Percentiles rank a stretch among this genome's conserved stretches.
Conservation (phyloP, 2,797 vertebrate species). For the Chaetodon trifasciatus region DNA sequence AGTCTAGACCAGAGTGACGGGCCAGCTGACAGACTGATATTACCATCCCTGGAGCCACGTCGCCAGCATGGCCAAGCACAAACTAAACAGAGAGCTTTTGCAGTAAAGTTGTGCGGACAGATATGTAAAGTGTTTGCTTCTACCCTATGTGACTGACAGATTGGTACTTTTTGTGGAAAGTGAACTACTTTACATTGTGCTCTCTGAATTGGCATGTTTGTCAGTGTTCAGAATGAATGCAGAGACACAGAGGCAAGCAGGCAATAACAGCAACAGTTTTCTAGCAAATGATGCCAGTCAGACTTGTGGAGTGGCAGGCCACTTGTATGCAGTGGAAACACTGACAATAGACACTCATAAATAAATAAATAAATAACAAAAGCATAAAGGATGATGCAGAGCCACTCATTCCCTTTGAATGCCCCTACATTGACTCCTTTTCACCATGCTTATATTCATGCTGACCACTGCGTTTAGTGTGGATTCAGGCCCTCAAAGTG, state of each 20-base stretch:
- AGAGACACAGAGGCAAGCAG: slow-evolving; percentile 13
- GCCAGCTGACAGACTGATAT: background rate
- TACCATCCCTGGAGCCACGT: background rate
- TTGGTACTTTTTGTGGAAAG: slow-evolving; percentile 26
- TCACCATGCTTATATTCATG: background rate
- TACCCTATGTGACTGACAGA: slow-evolving; percentile 25
- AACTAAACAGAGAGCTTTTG: slow-evolving; percentile 7
- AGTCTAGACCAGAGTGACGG: background rate
- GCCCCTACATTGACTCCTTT: background rate
- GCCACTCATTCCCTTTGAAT: slow-evolving; percentile 7
- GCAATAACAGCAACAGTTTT: slow-evolving; percentile 23
- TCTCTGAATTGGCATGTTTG: slow-evolving; percentile 41
- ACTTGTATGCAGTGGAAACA: slow-evolving; percentile 31
- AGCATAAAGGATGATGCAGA: slow-evolving; percentile 10
- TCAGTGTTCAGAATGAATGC: slow-evolving; percentile 28
- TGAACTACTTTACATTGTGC: slow-evolving; percentile 25
- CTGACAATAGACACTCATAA: slow-evolving; percentile 35
- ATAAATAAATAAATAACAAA: slow-evolving; percentile 36
- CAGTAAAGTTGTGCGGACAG: background rate
- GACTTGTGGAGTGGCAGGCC: slow-evolving; percentile 23
- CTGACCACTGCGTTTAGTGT: background rate
- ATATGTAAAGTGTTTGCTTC: slow-evolving; percentile 26
- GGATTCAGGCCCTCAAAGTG: slow-evolving; percentile 9
- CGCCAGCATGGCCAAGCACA: background rate
- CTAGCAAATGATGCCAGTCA: slow-evolving; percentile 21